These are phyloP conservation scores for Oreortyx pictus DNA, from an alignment of 2,797 vertebrate genomes.

Conservation along the genomic window DNA sequence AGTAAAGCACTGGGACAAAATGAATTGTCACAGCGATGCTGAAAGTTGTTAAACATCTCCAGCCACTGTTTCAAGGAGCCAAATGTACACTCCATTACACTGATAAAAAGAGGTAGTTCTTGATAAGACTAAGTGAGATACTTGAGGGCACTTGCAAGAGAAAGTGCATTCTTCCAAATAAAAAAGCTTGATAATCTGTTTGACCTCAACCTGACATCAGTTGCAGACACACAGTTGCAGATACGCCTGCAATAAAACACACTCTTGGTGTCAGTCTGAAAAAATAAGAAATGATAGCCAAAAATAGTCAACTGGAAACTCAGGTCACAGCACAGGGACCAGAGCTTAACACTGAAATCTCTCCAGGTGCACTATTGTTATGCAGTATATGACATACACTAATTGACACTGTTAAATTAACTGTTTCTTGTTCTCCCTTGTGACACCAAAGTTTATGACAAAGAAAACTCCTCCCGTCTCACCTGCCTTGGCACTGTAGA, in stretches of 20 bases:
- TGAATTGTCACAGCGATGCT: neutral
- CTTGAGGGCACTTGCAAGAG: neutral
- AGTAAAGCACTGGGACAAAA: neutral
- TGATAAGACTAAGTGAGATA: neutral
- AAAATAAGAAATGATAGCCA: neutral
- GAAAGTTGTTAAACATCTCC: neutral
- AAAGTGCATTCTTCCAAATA: neutral
- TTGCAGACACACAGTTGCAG: neutral
- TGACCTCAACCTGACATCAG: neutral
- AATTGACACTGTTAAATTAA: neutral
- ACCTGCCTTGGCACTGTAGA: neutral
- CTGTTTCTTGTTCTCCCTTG: neutral
- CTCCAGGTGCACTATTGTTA: neutral
- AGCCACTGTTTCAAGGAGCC: neutral
- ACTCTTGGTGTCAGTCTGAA: neutral
- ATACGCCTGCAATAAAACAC: neutral
- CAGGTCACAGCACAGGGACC: neutral
- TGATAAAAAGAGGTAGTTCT: neutral
- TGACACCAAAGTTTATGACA: neutral
- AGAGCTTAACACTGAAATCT: neutral
- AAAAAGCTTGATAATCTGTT: neutral
- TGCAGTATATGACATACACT: fast-evolving
- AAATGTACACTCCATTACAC: fast-evolving
- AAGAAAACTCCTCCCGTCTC: neutral
- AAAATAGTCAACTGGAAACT: neutral